Conservation (phyloP, 2,113 vertebrate genomes). For the Siniperca chuatsi region DNA sequence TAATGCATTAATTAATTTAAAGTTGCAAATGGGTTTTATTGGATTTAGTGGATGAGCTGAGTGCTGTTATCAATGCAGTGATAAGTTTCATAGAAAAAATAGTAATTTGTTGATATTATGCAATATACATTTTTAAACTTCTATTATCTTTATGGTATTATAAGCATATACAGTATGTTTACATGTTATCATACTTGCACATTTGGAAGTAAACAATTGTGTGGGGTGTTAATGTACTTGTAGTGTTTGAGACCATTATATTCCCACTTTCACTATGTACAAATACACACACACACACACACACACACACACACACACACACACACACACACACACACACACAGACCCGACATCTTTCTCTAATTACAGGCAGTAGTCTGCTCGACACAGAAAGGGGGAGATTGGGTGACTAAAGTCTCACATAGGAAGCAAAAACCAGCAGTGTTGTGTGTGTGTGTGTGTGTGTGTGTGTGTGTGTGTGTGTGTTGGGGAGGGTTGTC, state of each 20-base stretch:
- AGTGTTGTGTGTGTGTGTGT: not conserved
- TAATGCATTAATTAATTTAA: not conserved
- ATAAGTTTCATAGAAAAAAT: not conserved
- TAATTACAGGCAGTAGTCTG: conserved; percentile 41
- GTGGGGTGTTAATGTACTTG: not conserved
- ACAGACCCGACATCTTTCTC: conserved; percentile 7
- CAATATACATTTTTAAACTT: not conserved
- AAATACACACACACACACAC: not conserved
- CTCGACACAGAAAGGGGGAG: conserved; percentile 27
- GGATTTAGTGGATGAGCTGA: not conserved
- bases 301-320: not conserved
- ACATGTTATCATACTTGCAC: not conserved
- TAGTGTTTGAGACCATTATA: not conserved
- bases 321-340: not conserved
- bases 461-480: conserved; percentile 22
- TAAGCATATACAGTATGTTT: not conserved
- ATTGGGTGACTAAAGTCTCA: conserved; percentile 27
- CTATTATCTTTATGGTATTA: not conserved
- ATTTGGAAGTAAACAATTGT: not conserved
- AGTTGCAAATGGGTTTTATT: not conserved
- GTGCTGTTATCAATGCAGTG: not conserved
- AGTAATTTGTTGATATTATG: not conserved
- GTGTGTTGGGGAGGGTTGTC: conserved; percentile 21
- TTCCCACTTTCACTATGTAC: not conserved
- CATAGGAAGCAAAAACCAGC: conserved; percentile 50